These are phyloP conservation scores for Thymelicus sylvestris DNA, from an alignment of 2,888 invertebrate genomes.

Conservation along the genomic window DNA sequence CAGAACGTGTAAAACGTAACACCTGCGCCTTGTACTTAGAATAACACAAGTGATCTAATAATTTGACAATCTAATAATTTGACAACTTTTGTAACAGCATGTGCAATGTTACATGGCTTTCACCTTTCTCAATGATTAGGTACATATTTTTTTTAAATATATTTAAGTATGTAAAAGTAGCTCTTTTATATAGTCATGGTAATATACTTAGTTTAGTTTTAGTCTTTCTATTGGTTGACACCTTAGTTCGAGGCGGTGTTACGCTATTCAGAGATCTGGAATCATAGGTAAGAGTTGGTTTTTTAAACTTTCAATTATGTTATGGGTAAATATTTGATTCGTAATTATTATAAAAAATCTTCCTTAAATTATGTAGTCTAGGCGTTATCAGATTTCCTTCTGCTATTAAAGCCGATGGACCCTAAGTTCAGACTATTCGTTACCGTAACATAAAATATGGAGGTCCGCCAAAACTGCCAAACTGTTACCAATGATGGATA, in stretches of 20 bases:
- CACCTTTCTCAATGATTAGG: not conserved
- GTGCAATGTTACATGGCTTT: not conserved
- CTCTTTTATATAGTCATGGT: too few relatives aligned
- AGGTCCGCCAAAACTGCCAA: conserved; percentile 5
- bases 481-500: conserved; percentile 21
- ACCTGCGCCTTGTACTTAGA: not conserved
- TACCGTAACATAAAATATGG: conserved; percentile 16
- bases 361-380: too few relatives aligned
- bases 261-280: too few relatives aligned
- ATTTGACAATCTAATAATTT: not conserved
- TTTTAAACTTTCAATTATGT: too few relatives aligned
- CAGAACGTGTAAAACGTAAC: not conserved
- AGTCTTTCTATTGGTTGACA: too few relatives aligned
- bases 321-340: too few relatives aligned
- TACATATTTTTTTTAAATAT: not conserved
- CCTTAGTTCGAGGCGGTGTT: too few relatives aligned
- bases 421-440: not conserved
- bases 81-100: not conserved
- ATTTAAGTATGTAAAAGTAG: not conserved
- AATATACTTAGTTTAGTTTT: too few relatives aligned
- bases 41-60: not conserved
- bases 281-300: too few relatives aligned
- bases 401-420: not conserved
- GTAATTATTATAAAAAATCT: too few relatives aligned
- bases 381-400: too few relatives aligned